Base-by-base conservation (phyloP, 2,888 invertebrate species). In the Xylota segnis region DNA sequence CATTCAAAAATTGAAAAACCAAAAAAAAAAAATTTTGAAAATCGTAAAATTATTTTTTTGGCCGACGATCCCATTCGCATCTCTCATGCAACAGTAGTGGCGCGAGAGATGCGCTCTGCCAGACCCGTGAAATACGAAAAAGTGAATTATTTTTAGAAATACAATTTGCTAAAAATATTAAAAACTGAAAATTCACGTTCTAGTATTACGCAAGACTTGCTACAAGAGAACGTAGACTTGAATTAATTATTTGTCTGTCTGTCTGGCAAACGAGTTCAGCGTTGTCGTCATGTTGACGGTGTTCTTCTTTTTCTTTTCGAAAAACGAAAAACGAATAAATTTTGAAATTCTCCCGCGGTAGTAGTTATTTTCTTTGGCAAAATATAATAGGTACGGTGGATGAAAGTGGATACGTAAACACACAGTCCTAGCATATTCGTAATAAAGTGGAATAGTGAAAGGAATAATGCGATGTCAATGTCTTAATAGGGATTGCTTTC, bases 201-300 rank as follows among this genome's bases (percentile, higher is more conserved):
- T 12, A 37, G 54, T 9, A 37, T 77, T 68, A 68, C 32, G 68
- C 68, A 68, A 77, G 56, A 14, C 10, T 23, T 52, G 4, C 9
- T 63, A 5, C n/a, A 34, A 27, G 23, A 68, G 5, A 68, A 50
- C 32, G 43, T 23, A 52, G 54, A 43, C 74, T 45, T 43, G 12
- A 18, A 50, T 76, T 58, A 58, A 77, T 76, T 66, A 34, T 74
- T 34, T 71, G 52, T 77, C 37, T 52, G 50, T 47, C 59, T 68
- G 68, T 29, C 68, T 68, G 52, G 68, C 58, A 47, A 10, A 23
- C 29, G 23, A 43, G 18, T 58, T 56, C 23, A 50, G 4, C 5
- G 29, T 54, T 23, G 59, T 58, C 50, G 52, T 59, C 50, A 27
- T 54, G 29, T 45, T 45, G 56, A 27, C 16, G 52, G n/a, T 66